These are phyloP conservation scores for Chironex yamaguchii DNA, from an alignment of 30 jellyfish, hydroid and myxozoan genomes.

Conservation along the genomic window DNA sequence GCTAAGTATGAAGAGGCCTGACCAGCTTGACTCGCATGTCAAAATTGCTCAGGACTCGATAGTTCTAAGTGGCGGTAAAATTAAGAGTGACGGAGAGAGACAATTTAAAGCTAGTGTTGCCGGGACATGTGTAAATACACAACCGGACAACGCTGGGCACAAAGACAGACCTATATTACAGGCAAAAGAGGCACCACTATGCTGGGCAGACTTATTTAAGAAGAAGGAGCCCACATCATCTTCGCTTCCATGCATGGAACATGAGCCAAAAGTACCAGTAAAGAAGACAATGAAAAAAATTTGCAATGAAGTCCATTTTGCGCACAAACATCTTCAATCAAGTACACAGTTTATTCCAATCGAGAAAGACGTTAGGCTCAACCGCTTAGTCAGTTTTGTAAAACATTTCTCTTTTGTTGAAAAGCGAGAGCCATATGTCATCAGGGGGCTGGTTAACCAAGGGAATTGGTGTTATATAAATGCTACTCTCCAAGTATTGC, in stretches of 20 bases:
- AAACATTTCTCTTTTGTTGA: background rate
- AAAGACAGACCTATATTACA: background rate
- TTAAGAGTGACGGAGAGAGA: too few relatives aligned
- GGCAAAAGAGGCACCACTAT: background rate
- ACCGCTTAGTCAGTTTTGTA: background rate
- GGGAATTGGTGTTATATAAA: constrained; percentile 98
- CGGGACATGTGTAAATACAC: too few relatives aligned
- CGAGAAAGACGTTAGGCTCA: background rate
- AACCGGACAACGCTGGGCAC: too few relatives aligned
- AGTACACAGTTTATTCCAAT: background rate
- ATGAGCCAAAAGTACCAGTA: too few relatives aligned
- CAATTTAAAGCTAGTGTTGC: too few relatives aligned
- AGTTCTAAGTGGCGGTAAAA: too few relatives aligned
- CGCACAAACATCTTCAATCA: background rate
- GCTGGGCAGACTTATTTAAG: background rate
- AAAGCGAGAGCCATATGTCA: constrained; percentile 9
- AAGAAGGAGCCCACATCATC: too few relatives aligned
- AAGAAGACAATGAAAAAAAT: too few relatives aligned
- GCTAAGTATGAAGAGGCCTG: too few relatives aligned
- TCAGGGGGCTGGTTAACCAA: constrained; percentile 94
- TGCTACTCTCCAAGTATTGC: constrained; percentile 94
- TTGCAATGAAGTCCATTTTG: background rate
- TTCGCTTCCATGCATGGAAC: too few relatives aligned
- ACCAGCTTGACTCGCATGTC: too few relatives aligned
- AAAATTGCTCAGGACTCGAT: too few relatives aligned